A percentile compares a stretch with the other conserved stretches of the same genome.
Conservation (phyloP, 1,140 invertebrate species). For the Euschistus heros region DNA sequence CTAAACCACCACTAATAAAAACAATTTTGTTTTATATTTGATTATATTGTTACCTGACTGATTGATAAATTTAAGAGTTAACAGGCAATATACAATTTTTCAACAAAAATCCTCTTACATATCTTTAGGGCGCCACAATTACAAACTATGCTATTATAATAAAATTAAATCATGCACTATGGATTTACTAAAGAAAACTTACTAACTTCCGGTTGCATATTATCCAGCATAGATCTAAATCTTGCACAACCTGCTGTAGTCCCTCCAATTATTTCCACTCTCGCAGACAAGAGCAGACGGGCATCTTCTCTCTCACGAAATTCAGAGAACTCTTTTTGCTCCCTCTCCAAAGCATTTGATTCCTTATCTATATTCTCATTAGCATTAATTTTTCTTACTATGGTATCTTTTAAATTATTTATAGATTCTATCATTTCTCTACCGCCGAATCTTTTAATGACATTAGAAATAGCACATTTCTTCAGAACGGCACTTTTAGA, state of each 20-base stretch:
- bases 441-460: not conserved
- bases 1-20: too few species aligned
- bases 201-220: constrained; percentile 50
- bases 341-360: not conserved
- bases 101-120: too few species aligned
- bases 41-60: too few species aligned
- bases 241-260: constrained; percentile 67
- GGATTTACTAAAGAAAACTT: constrained; percentile 28
- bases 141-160: too few species aligned
- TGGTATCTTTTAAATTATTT: not conserved
- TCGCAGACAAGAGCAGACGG: constrained; percentile 10
- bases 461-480: not conserved
- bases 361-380: not conserved
- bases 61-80: too few species aligned
- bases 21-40: too few species aligned
- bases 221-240: constrained; percentile 46
- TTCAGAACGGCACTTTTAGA: constrained; percentile 46
- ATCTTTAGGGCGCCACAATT: too few species aligned
- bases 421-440: not conserved
- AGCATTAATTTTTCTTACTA: not conserved
- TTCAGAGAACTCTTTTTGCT: not conserved
- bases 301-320: constrained; percentile 2
- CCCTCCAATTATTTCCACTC: constrained; percentile 50
- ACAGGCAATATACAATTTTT: too few species aligned
- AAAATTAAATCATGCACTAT: not conserved